Evolutionary conservation across 1,140 invertebrate genomes (phyloP), one percentile per base, ranked within the genome.

Genomic region (Pararge aegeria): DNA sequence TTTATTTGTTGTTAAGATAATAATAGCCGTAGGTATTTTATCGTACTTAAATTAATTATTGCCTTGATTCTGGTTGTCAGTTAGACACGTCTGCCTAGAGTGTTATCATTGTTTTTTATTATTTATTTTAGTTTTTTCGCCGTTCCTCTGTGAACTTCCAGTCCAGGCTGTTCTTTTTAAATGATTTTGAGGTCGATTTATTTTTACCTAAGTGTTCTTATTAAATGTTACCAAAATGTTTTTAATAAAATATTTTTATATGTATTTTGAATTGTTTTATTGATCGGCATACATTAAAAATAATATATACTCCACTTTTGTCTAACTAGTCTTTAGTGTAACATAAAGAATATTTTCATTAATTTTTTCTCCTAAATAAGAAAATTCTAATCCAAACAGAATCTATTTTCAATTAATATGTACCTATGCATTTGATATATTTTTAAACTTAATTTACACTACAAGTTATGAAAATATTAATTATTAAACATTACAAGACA

Each of bases 241-340:
- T 91, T 91, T 91, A 91, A 91, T 91, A 91, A 91, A 91, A 91
- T 91, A 91, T 91, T 91, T 91, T 91, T 91, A 91, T 91, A 91
- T 90, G 87, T 91, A 91, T 5, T 40, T 61, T 54, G 62, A 13
- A 19, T 65, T 74, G 73, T 87, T 89, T 89, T 64, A 80, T 70
- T 84, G 49, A n/a, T 60, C 37, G 7, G 10, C 10, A 13, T 44
- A 44, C 6, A 1, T 5, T 1, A 5, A 44, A 18, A 19, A 16
- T 15, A n/a, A n/a, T n/a, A n/a, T n/a, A n/a, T n/a, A n/a, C n/a
- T n/a, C n/a, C n/a, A n/a, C n/a, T n/a, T n/a, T n/a, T n/a, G n/a
- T n/a, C n/a, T n/a, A n/a, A n/a, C 34, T 37, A 37, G 3, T 24
- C 24, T 24, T 7, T 24, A 2, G 3, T 24, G 24, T 24, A 24